These are phyloP conservation scores for Cotesia glomerata DNA, from an alignment of 1,140 invertebrate species.

Conservation along the genomic window DNA sequence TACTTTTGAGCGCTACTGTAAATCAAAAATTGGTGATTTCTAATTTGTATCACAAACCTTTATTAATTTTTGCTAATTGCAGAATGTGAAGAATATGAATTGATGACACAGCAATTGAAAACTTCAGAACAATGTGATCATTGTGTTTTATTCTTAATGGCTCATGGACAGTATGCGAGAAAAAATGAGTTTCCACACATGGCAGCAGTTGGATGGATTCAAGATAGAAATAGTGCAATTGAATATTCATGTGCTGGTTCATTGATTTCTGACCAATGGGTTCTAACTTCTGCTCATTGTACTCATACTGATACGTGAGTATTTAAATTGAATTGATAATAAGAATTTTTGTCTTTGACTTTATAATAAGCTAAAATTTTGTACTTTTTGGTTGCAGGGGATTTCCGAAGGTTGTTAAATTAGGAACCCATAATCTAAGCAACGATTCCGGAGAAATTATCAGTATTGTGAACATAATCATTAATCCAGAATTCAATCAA, in stretches of 20 bases:
- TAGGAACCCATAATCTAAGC: constrained; percentile 35
- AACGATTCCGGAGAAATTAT: constrained; percentile 27
- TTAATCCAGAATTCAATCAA: constrained; percentile 63
- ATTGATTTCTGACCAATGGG: constrained; percentile 53
- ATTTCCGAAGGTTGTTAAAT: constrained; percentile 21
- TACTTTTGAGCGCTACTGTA: no score
- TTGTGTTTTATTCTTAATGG: not conserved
- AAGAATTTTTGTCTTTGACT: no score
- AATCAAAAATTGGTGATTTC: no score
- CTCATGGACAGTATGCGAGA: constrained; percentile 54
- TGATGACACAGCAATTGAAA: no score
- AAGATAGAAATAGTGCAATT: constrained; percentile 37
- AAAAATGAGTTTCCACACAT: constrained; percentile 69
- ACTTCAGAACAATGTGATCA: constrained; percentile 28
- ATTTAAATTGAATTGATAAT: no score
- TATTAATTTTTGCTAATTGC: not conserved
- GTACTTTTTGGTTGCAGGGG: constrained; percentile 24
- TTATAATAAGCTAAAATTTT: no score
- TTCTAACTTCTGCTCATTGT: constrained; percentile 61
- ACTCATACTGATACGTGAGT: constrained; percentile 33
- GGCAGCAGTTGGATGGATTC: constrained; percentile 56
- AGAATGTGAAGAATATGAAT: no score
- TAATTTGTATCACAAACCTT: no score
- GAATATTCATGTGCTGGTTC: constrained; percentile 56
- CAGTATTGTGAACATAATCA: constrained; percentile 41